Evolutionary conservation across 2,888 invertebrate species (phyloP).

Genomic region (Nomada hirtipes): DNA sequence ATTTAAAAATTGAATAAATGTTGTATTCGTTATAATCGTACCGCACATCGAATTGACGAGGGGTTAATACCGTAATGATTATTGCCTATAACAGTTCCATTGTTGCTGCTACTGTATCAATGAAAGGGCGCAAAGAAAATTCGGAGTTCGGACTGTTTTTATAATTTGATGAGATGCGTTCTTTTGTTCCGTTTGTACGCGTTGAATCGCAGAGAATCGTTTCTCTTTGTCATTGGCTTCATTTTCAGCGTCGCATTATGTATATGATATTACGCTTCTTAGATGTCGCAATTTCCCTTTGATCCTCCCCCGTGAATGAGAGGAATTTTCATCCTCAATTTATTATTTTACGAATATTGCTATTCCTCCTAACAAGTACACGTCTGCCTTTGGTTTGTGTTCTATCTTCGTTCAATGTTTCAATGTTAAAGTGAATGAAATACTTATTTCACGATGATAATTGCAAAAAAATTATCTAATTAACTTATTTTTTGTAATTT

Average conservation of each 20-base stretch:
- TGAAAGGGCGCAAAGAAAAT: too few relatives aligned
- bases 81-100: too few relatives aligned
- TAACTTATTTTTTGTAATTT: too few relatives aligned
- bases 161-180: background rate
- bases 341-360: background rate
- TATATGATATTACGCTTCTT: slow-evolving; percentile 11
- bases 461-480: too few relatives aligned
- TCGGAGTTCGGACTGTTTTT: background rate
- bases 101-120: too few relatives aligned
- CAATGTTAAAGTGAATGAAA: too few relatives aligned
- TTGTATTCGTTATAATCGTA: background rate
- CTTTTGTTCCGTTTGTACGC: background rate
- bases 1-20: background rate
- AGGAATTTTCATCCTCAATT: slow-evolving; percentile 15
- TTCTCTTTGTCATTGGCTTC: slow-evolving; percentile 18
- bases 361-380: background rate
- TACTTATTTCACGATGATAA: too few relatives aligned
- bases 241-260: slow-evolving; percentile 15
- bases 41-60: too few relatives aligned
- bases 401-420: too few relatives aligned
- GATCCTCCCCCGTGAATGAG: slow-evolving; percentile 8
- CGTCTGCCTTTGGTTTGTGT: too few relatives aligned
- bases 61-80: too few relatives aligned
- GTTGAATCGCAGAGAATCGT: background rate
- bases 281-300: slow-evolving; percentile 15